A percentile compares a stretch with the other conserved stretches of the same genome.
These are phyloP conservation scores for Malurus leucopterus DNA, from an alignment of 2,797 vertebrate species.

Conservation along the genomic window DNA sequence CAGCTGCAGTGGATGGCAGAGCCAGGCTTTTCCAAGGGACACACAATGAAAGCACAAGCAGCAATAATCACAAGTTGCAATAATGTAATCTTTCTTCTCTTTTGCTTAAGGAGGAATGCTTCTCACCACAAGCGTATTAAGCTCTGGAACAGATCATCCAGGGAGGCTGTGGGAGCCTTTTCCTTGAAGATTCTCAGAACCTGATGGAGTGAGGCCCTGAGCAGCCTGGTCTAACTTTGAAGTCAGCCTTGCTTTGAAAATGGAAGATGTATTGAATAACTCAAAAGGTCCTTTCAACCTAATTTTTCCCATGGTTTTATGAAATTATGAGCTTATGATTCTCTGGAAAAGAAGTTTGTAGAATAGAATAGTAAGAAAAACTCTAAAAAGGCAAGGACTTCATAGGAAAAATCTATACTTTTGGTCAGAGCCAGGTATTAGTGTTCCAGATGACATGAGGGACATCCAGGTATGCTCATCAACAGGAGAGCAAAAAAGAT, in stretches of 20 bases:
- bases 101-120: not conserved
- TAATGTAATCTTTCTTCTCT: not conserved
- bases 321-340: not conserved
- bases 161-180: not conserved
- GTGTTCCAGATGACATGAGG: not conserved
- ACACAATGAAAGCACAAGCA: not conserved
- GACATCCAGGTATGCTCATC: not conserved
- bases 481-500: not conserved
- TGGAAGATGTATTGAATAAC: not conserved
- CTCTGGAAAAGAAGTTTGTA: not conserved
- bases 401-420: not conserved
- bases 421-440: not conserved
- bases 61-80: not conserved
- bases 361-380: not conserved
- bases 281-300: not conserved
- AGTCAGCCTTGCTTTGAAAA: not conserved
- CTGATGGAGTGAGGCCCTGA: fast-evolving
- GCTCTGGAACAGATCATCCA: not conserved
- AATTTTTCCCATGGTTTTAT: not conserved
- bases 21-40: not conserved
- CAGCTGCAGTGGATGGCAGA: not conserved
- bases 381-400: not conserved
- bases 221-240: not conserved
- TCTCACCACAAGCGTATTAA: not conserved
- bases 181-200: not conserved